Evolutionary conservation across 2,888 invertebrate genomes (phyloP).

Genomic region (Ischnus inquisitorius): DNA sequence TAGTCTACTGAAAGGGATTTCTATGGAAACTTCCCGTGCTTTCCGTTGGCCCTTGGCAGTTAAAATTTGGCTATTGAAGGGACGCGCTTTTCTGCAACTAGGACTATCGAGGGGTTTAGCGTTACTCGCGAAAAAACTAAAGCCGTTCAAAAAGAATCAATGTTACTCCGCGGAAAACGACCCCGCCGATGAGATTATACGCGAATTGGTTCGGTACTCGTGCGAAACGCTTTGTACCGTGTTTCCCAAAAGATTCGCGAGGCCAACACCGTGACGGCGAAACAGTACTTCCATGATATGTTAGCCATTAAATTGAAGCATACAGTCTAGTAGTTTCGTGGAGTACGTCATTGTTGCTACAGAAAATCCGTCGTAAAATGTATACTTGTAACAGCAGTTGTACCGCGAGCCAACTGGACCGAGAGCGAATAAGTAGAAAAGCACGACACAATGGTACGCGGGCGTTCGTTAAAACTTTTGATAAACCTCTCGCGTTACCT

Average conservation of each 20-base stretch:
- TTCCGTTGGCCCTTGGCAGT: too few species aligned
- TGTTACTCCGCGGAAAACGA: too few species aligned
- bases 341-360: background rate
- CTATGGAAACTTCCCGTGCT: too few species aligned
- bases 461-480: conserved; percentile 23
- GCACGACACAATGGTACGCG: background rate
- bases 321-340: background rate
- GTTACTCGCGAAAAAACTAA: too few species aligned
- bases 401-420: too few species aligned
- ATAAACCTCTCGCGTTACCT: conserved; percentile 2
- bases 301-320: background rate
- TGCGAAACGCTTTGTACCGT: background rate
- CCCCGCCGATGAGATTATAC: background rate
- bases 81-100: too few species aligned
- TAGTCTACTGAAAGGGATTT: too few species aligned
- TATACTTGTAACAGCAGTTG: background rate
- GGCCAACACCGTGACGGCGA: background rate
- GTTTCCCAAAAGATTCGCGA: background rate
- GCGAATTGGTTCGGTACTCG: background rate
- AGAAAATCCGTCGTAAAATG: background rate
- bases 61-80: too few species aligned
- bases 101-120: too few species aligned
- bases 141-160: too few species aligned
- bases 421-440: background rate
- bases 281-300: background rate